phyloP scores from a whole-genome alignment of 2,113 vertebrate genomes.

The Thryonomys swinderianus region DNA sequence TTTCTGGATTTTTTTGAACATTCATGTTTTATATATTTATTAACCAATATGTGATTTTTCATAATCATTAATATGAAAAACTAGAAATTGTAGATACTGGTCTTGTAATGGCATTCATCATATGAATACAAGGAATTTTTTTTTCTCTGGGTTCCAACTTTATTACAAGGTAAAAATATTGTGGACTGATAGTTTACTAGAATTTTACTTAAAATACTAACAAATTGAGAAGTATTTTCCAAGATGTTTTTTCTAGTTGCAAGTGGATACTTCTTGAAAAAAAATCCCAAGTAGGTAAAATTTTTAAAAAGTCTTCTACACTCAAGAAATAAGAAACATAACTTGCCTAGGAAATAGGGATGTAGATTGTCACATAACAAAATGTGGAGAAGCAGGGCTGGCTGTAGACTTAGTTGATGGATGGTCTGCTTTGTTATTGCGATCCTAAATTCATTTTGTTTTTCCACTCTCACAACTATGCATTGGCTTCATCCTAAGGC shows the following conservation, averaged over 20 bases:
- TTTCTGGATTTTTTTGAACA: constrained; percentile 51
- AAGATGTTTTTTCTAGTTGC: not conserved
- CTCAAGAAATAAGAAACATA: constrained; percentile 21
- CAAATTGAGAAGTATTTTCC: not conserved
- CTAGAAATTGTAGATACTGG: not conserved
- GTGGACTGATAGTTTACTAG: not conserved
- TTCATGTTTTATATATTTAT: not conserved
- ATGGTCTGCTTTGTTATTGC: constrained; percentile 41
- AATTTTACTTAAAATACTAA: constrained; percentile 16
- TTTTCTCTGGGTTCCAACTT: not conserved
- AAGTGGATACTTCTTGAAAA: not conserved
- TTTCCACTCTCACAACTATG: not conserved
- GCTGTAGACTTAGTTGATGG: not conserved
- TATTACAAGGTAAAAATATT: constrained; percentile 32
- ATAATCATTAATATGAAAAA: not conserved
- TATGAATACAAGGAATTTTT: not conserved
- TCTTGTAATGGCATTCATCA: not conserved
- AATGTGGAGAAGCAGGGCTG: not conserved
- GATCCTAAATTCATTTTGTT: constrained; percentile 20
- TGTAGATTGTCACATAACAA: constrained; percentile 26
- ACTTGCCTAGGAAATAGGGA: constrained; percentile 34
- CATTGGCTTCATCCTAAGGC: not conserved
- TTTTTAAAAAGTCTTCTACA: constrained; percentile 29
- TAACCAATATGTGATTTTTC: constrained; percentile 13
- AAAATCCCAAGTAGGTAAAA: not conserved